These are phyloP conservation scores for Palloptera scutellata DNA, from an alignment of 2,888 invertebrate species.

Conservation along the genomic window DNA sequence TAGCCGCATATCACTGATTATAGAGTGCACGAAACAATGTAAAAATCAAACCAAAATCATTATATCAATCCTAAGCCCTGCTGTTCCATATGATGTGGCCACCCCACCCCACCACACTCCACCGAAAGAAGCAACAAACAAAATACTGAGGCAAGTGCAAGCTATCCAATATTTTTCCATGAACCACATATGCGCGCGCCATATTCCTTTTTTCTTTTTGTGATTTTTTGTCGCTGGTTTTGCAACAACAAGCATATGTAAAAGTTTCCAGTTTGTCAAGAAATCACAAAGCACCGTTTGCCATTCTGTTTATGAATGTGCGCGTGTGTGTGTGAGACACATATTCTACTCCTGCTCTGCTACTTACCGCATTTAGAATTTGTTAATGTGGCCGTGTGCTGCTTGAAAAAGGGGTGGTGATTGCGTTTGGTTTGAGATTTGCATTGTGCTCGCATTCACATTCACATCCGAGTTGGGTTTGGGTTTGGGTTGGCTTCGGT, in stretches of 20 bases:
- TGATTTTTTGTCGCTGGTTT: neutral
- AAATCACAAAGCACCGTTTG: conserved; percentile 37
- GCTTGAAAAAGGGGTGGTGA: neutral
- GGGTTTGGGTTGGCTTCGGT: neutral
- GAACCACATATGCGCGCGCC: conserved; percentile 29
- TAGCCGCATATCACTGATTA: neutral
- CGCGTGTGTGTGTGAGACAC: conserved; percentile 15
- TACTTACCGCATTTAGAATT: conserved; percentile 32
- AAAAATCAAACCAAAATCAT: neutral
- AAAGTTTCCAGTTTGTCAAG: conserved; percentile 40
- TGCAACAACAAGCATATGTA: conserved; percentile 31
- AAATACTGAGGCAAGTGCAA: conserved; percentile 4
- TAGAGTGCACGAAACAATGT: neutral
- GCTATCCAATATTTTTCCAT: conserved; percentile 6
- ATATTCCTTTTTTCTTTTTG: conserved; percentile 27
- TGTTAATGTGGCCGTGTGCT: conserved; percentile 34
- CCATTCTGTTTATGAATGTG: neutral
- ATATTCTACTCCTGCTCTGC: conserved; percentile 20
- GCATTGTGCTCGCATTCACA: neutral
- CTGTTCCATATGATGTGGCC: neutral
- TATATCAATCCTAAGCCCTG: neutral
- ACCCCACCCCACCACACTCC: conserved; percentile 18
- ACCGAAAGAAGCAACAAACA: conserved; percentile 22
- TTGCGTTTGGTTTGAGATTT: conserved; percentile 3
- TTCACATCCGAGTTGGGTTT: no score